Conservation (phyloP, 1,140 invertebrate genomes). For the Holotrichia oblita region DNA sequence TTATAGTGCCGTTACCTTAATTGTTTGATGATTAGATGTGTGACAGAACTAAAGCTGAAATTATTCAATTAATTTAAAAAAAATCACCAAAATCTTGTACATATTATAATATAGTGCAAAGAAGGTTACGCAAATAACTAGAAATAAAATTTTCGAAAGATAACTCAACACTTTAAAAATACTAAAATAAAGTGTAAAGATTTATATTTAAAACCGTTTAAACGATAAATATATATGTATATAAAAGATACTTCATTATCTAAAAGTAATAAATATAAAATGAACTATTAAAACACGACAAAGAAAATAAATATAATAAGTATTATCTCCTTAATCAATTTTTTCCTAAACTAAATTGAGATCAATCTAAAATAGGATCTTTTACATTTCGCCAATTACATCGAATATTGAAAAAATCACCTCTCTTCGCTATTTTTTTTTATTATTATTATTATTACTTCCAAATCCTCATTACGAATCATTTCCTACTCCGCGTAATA, state of each 20-base stretch:
- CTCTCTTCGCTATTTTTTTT: too few species aligned
- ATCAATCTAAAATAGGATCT: neutral
- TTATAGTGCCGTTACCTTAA: too few species aligned
- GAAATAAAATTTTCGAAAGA: too few species aligned
- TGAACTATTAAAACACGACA: neutral
- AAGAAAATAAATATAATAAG: slow-evolving; percentile 5
- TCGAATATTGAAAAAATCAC: neutral
- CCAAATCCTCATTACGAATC: neutral
- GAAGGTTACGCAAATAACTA: too few species aligned
- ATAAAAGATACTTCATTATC: neutral
- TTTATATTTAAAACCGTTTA: neutral
- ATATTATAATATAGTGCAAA: too few species aligned
- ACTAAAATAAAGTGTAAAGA: too few species aligned
- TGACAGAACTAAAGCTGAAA: too few species aligned
- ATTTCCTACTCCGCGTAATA: neutral
- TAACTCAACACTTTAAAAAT: too few species aligned
- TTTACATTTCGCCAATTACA: neutral
- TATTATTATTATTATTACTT: neutral
- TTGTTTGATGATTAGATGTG: too few species aligned
- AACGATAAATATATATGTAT: neutral
- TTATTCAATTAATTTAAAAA: too few species aligned
- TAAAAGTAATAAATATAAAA: neutral
- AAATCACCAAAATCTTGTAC: too few species aligned
- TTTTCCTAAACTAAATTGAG: neutral
- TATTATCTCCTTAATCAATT: neutral